These are phyloP conservation scores for Drosophila barbarae DNA, from an alignment of 2,888 invertebrate species.

Conservation along the genomic window DNA sequence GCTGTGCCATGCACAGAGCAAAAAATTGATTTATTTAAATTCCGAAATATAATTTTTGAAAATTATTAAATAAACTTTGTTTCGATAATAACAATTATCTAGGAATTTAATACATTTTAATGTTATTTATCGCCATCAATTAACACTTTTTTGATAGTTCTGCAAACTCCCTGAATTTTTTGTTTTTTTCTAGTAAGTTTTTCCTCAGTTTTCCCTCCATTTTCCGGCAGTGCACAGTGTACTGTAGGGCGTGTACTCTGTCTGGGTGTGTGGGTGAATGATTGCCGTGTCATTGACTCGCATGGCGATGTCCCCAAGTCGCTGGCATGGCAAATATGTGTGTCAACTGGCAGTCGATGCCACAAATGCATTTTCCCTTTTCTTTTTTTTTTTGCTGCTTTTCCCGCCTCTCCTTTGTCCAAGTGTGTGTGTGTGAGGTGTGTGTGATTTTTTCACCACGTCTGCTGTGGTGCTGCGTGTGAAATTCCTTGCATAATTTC, in stretches of 20 bases:
- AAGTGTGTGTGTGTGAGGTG: neutral
- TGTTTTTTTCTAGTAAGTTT: neutral
- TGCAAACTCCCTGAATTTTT: too few relatives aligned
- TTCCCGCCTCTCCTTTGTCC: conserved; percentile 17
- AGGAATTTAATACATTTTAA: too few relatives aligned
- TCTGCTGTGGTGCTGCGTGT: conserved; percentile 24
- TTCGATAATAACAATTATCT: too few relatives aligned
- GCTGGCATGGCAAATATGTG: conserved; percentile 60
- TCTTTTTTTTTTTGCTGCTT: neutral
- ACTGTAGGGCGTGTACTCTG: neutral
- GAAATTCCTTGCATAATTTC: conserved; percentile 71
- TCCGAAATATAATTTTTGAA: neutral
- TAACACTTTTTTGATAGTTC: too few relatives aligned
- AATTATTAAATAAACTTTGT: neutral
- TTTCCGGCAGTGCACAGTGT: neutral
- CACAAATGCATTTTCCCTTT: conserved; percentile 58
- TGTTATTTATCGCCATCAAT: too few relatives aligned
- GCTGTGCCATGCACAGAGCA: neutral
- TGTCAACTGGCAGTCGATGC: conserved; percentile 69
- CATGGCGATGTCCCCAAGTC: conserved; percentile 29
- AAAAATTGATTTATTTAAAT: neutral
- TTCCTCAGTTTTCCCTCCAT: neutral
- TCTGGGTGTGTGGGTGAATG: conserved; percentile 6
- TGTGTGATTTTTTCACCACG: conserved; percentile 1
- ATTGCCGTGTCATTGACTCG: conserved; percentile 44